A percentile compares a stretch with the other conserved stretches of the same genome.
Evolutionary conservation across 2,113 vertebrate species (phyloP).

Genomic region (Oxyura jamaicensis): DNA sequence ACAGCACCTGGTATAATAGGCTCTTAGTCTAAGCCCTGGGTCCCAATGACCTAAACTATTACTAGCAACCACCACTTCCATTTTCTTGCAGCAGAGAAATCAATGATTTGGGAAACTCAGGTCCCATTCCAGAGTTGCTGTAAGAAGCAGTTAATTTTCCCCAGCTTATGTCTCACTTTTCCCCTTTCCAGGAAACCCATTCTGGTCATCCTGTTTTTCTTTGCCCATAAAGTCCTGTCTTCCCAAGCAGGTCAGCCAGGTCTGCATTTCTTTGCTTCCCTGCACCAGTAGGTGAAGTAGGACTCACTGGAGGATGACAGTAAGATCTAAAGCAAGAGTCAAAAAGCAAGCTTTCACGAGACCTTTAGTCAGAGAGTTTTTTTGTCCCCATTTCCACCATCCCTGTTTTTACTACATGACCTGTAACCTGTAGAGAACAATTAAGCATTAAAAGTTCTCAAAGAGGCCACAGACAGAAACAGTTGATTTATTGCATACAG

Average conservation of each 20-base stretch:
- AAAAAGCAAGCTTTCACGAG: not conserved
- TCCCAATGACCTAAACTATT: not conserved
- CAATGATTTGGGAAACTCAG: not conserved
- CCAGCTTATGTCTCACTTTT: not conserved
- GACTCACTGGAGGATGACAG: not conserved
- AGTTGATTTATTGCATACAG: not conserved
- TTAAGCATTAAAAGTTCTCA: not conserved
- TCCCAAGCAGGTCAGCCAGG: not conserved
- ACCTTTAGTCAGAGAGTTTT: not conserved
- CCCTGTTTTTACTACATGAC: not conserved
- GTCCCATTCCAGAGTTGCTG: not conserved
- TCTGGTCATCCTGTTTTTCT: not conserved
- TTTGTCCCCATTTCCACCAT: not conserved
- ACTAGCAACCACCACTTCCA: not conserved
- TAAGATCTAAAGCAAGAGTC: not conserved
- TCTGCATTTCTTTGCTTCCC: not conserved
- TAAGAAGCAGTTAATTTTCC: not conserved
- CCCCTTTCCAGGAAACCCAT: not conserved
- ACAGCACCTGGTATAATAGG: not conserved
- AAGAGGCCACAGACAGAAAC: not conserved
- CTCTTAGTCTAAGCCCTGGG: not conserved
- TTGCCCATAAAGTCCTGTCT: not conserved
- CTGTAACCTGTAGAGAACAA: not conserved
- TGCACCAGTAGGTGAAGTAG: not conserved
- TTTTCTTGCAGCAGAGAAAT: not conserved